phyloP scores from a whole-genome alignment of 2,888 invertebrate species.

The Troglohyphantes excavatus region DNA sequence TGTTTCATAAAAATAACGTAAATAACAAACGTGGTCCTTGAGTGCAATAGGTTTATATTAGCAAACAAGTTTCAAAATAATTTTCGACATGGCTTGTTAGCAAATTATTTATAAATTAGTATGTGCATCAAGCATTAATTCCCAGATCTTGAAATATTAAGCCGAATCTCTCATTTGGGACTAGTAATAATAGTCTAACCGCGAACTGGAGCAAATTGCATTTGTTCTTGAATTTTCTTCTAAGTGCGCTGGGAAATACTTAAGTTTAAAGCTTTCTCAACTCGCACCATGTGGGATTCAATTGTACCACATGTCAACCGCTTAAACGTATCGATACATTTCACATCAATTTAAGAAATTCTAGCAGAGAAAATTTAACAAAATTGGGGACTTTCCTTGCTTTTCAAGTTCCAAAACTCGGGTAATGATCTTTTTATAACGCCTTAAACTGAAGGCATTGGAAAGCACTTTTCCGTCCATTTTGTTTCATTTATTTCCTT shows the following conservation, averaged over 20 bases:
- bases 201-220: neutral
- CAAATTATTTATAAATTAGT: too few species aligned
- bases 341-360: conserved; percentile 55
- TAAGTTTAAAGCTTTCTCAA: neutral
- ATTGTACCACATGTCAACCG: neutral
- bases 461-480: conserved; percentile 59
- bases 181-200: too few species aligned
- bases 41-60: too few species aligned
- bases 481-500: conserved; percentile 44
- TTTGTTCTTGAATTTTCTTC: neutral
- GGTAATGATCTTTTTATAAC: conserved; percentile 71
- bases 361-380: conserved; percentile 24
- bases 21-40: too few species aligned
- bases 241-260: neutral
- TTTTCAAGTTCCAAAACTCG: conserved; percentile 42
- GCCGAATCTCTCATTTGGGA: too few species aligned
- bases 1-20: too few species aligned
- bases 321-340: conserved; percentile 58
- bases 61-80: too few species aligned
- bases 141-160: too few species aligned
- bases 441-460: conserved; percentile 69
- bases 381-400: conserved; percentile 45
- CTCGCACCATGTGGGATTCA: conserved; percentile 3
- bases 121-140: too few species aligned
- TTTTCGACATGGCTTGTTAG: too few species aligned